Evolutionary conservation across 2,888 invertebrate genomes (phyloP), one percentile per base, ranked within the genome.

Genomic region (Cosmia pyralina): DNA sequence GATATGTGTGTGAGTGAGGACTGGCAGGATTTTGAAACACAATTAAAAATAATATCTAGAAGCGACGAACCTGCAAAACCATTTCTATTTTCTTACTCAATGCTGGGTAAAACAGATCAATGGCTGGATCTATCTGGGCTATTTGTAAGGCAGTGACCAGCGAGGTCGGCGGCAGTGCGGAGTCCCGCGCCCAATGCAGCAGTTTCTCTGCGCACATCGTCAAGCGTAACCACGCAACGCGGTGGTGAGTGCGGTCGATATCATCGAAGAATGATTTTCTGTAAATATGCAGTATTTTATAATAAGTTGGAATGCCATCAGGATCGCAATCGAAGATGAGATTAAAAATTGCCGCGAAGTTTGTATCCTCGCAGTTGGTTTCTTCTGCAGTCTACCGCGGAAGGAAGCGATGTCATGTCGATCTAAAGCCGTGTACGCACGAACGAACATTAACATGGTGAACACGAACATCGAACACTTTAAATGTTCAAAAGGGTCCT

Each of bases 191-290:
- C 96, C 96, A 96, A 52, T 86, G 71, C 76, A 95, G 67, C 38
- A 96, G 79, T 55, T 82, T 85, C 77, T 89, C 92, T 0, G 91
- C 93, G 53, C 88, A 89, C 7, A 82, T 77, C 19, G 90, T 85
- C 34, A 95, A 79, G 1, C 95, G 92, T 7, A 95, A 74, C 94
- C 94, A 95, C 0, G 93, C 92, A 4, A 91, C 85, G 22, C 95
- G 92, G 72, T 93, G 91, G 22, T 92, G 90, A 22, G 66, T 77
- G 34, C 88, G 86, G 0, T 90, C 90, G 0, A 89, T 76, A 22
- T 92, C 90, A 15, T 92, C 90, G 19, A 81, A 80, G 75, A 90
- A 95, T 0, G 92, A 93, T 70, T 92, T 90, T 63, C 96, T 95
- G 85, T 44, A 88, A 90, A 13, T 17, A 55, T 22, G 1, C 11